Evolutionary conservation across 2,888 invertebrate species (phyloP).

Genomic region (Phyllotreta cruciferae): DNA sequence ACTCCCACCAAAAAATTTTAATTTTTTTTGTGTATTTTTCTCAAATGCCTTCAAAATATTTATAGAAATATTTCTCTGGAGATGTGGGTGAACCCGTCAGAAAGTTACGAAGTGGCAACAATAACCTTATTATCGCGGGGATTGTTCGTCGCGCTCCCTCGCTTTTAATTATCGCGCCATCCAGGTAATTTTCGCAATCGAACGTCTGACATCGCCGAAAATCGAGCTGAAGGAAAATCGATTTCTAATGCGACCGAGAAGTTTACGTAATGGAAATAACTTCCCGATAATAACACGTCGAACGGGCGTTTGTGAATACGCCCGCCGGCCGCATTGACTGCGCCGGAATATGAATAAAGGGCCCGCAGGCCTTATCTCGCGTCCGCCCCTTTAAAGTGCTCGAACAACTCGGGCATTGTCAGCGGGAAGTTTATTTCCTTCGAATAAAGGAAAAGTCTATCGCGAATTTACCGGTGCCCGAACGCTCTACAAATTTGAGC

Average conservation of each 20-base stretch:
- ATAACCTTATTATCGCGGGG: too few relatives aligned
- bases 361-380: slow-evolving; percentile 14
- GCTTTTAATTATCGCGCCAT: too few relatives aligned
- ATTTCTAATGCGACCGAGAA: slow-evolving; percentile 2
- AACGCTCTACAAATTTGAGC: too few relatives aligned
- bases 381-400: slow-evolving; percentile 17
- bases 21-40: too few relatives aligned
- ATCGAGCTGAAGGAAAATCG: slow-evolving; percentile 22
- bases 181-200: slow-evolving; percentile 1
- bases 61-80: too few relatives aligned
- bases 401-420: not conserved
- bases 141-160: too few relatives aligned
- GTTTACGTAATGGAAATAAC: slow-evolving; percentile 26
- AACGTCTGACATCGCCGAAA: slow-evolving; percentile 7
- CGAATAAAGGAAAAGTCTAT: too few relatives aligned
- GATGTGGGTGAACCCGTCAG: too few relatives aligned
- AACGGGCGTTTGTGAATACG: slow-evolving; percentile 19
- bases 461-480: not conserved
- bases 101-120: too few relatives aligned
- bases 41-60: too few relatives aligned
- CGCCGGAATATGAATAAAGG: slow-evolving; percentile 25
- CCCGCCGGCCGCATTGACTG: slow-evolving; percentile 19
- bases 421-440: too few relatives aligned
- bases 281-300: slow-evolving; percentile 18
- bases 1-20: too few relatives aligned